Percentiles rank a stretch among this genome's conserved stretches.
phyloP scores from a whole-genome alignment of 2,888 invertebrate species.

The Elegia similella region DNA sequence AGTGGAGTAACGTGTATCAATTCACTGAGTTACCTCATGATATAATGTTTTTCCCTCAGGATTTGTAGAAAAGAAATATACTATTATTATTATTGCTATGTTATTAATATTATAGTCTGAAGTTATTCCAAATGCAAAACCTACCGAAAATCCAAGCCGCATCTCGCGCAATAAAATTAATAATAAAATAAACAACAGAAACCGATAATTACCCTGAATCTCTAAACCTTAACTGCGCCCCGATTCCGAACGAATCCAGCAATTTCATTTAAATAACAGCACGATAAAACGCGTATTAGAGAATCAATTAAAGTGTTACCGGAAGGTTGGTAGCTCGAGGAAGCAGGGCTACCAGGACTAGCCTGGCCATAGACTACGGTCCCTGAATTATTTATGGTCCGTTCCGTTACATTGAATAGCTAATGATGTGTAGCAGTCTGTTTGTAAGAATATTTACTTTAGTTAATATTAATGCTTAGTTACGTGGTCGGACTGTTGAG shows the following conservation, averaged over 20 bases:
- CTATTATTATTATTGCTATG: no score
- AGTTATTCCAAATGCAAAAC: not conserved
- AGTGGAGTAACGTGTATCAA: no score
- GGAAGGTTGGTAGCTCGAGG: constrained; percentile 31
- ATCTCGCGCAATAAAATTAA: constrained; percentile 1
- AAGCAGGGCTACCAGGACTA: constrained; percentile 26
- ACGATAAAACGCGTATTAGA: constrained; percentile 49
- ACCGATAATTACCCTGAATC: constrained; percentile 14
- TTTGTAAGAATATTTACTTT: constrained; percentile 44
- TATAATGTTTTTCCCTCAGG: no score
- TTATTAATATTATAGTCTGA: no score
- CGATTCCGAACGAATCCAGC: constrained; percentile 26
- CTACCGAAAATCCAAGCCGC: not conserved
- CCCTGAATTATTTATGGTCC: constrained; percentile 50
- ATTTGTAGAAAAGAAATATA: no score
- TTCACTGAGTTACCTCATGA: no score
- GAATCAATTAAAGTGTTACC: constrained; percentile 45
- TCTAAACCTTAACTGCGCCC: not conserved
- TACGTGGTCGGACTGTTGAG: constrained; percentile 18
- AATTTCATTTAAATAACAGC: constrained; percentile 51
- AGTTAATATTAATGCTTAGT: constrained; percentile 48
- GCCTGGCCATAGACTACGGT: constrained; percentile 40
- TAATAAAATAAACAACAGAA: constrained; percentile 4
- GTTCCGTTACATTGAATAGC: constrained; percentile 59
- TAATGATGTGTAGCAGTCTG: constrained; percentile 45